phyloP scores from a whole-genome alignment of 2,888 invertebrate species.

The Dione vanillae region DNA sequence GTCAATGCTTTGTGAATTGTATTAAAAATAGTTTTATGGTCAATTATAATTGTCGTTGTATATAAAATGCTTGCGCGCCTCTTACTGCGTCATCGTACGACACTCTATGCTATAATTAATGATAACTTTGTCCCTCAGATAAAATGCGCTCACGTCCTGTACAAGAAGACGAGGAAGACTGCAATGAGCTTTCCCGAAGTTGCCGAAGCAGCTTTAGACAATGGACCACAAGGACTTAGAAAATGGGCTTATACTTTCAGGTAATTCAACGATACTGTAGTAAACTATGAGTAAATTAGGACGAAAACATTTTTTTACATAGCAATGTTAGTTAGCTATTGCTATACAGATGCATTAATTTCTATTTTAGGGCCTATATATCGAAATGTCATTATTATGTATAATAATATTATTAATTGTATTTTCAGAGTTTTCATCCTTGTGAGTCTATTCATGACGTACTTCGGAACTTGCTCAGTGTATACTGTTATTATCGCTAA shows the following conservation, averaged over 20 bases:
- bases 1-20: neutral
- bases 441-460: slow-evolving; percentile 93
- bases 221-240: slow-evolving; percentile 89
- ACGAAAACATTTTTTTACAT: too few species aligned
- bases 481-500: slow-evolving; percentile 96
- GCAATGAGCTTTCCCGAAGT: slow-evolving; percentile 94
- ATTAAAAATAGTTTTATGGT: neutral
- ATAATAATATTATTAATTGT: slow-evolving; percentile 45
- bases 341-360: neutral
- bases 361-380: too few species aligned
- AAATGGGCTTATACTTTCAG: slow-evolving; percentile 86
- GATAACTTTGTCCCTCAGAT: slow-evolving; percentile 80
- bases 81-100: neutral
- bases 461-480: slow-evolving; percentile 98
- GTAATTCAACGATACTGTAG: slow-evolving; percentile 74
- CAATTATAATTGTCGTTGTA: neutral
- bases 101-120: neutral
- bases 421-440: slow-evolving; percentile 87
- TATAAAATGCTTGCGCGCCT: neutral
- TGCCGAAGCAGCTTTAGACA: slow-evolving; percentile 90
- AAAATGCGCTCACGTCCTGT: slow-evolving; percentile 92
- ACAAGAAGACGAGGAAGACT: slow-evolving; percentile 87
- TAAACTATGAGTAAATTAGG: too few species aligned
- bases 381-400: neutral
- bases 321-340: too few species aligned